These are phyloP conservation scores for Eubasilissa splendida DNA, from an alignment of 2,888 invertebrate genomes.

Conservation along the genomic window DNA sequence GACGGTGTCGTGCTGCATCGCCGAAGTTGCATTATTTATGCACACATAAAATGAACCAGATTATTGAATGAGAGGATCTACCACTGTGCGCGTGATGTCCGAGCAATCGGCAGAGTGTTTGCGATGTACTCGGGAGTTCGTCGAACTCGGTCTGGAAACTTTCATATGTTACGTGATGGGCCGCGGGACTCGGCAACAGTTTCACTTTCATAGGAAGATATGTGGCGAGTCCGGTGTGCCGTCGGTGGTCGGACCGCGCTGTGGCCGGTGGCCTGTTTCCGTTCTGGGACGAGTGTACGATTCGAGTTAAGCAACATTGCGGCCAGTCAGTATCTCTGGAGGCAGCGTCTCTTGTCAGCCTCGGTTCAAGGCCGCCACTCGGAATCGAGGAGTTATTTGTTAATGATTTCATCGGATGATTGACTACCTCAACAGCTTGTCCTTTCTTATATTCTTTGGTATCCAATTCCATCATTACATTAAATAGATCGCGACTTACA, in stretches of 20 bases:
- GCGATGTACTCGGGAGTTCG: conserved; percentile 7
- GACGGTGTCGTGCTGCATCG: too few species aligned
- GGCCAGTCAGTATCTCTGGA: not conserved
- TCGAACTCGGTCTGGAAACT: conserved; percentile 35
- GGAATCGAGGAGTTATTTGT: not conserved
- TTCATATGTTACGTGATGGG: conserved; percentile 40
- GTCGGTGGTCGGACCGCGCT: not conserved
- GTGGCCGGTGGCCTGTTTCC: not conserved
- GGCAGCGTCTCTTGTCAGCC: too few species aligned
- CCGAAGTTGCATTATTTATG: too few species aligned
- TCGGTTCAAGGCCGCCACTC: not conserved
- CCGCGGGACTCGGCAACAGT: not conserved
- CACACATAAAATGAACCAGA: not conserved
- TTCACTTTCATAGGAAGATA: conserved; percentile 35
- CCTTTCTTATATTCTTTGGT: too few species aligned
- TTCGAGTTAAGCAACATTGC: too few species aligned
- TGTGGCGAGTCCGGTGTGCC: not conserved
- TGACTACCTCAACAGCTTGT: too few species aligned
- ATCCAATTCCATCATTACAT: too few species aligned
- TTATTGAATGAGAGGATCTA: not conserved
- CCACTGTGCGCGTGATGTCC: not conserved
- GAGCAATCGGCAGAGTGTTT: not conserved
- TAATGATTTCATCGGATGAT: too few species aligned
- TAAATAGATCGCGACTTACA: too few species aligned
- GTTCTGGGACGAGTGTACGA: too few species aligned